A percentile compares a stretch with the other conserved stretches of the same genome.
These are phyloP conservation scores for Harpegnathos saltator DNA, from an alignment of 1,140 invertebrate species.

Conservation along the genomic window DNA sequence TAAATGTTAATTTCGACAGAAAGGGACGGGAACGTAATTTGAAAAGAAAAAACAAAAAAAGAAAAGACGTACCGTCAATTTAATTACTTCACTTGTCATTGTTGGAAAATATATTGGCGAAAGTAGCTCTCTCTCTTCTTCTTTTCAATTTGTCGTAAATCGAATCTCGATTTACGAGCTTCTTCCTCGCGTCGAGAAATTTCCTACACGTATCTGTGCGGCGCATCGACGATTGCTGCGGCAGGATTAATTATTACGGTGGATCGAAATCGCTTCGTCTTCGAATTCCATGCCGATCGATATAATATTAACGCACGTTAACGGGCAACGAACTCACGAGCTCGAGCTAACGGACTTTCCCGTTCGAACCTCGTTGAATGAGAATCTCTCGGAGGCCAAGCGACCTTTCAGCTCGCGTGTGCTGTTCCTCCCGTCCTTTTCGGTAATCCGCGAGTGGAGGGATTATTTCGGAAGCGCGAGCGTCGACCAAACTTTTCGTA, in stretches of 20 bases:
- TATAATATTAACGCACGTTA: constrained; percentile 50
- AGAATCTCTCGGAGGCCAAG: constrained; percentile 20
- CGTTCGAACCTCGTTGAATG: constrained; percentile 33
- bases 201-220: background rate
- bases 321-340: constrained; percentile 51
- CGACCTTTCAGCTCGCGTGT: constrained; percentile 1
- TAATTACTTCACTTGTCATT: no score
- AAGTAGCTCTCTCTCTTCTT: background rate
- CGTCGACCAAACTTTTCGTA: background rate
- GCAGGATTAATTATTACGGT: constrained; percentile 5
- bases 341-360: constrained; percentile 42
- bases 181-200: background rate
- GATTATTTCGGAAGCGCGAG: background rate
- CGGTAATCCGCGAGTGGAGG: background rate
- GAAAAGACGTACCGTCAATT: no score
- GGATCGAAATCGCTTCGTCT: constrained; percentile 23
- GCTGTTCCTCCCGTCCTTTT: background rate
- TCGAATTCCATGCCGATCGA: constrained; percentile 33
- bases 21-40: no score
- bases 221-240: constrained; percentile 1
- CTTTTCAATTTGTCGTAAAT: background rate
- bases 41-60: no score
- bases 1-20: no score
- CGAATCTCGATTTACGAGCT: background rate
- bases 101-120: background rate